A percentile compares a stretch with the other conserved stretches of the same genome.
Evolutionary conservation across 1,140 invertebrate species (phyloP).

Genomic region (Leptestheria dahalacensis): DNA sequence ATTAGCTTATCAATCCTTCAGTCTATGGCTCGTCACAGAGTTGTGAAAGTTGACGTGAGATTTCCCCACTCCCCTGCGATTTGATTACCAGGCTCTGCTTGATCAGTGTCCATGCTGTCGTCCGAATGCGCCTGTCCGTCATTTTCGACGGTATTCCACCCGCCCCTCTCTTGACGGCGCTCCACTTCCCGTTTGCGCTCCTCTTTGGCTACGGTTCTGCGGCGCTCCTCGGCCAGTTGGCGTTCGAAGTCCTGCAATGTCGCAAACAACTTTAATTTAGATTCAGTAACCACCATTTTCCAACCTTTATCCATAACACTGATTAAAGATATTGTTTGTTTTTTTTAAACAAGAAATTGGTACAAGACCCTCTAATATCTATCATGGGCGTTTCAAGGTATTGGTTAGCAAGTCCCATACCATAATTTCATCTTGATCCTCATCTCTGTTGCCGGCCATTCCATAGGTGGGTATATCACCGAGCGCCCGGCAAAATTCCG

Average conservation of each 20-base stretch:
- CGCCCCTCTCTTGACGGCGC: conserved; percentile 41
- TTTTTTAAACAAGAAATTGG: too few relatives aligned
- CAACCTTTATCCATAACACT: too few relatives aligned
- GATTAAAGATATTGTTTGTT: too few relatives aligned
- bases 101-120: conserved; percentile 11
- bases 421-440: conserved; percentile 64
- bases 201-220: conserved; percentile 15
- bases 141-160: conserved; percentile 56
- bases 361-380: too few relatives aligned
- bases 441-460: conserved; percentile 70
- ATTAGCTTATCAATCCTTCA: too few relatives aligned
- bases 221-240: conserved; percentile 36
- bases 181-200: conserved; percentile 30
- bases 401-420: too few relatives aligned
- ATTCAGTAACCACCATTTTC: too few relatives aligned
- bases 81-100: conserved; percentile 7
- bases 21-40: too few relatives aligned
- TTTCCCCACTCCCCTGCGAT: too few relatives aligned
- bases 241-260: conserved; percentile 42
- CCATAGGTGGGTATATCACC: conserved; percentile 91
- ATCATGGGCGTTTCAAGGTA: too few relatives aligned
- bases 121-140: conserved; percentile 21
- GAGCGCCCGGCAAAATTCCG: conserved; percentile 90
- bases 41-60: neutral
- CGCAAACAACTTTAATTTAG: neutral